phyloP scores from a whole-genome alignment of 2,797 vertebrate genomes.

The Pogoniulus pusillus region DNA sequence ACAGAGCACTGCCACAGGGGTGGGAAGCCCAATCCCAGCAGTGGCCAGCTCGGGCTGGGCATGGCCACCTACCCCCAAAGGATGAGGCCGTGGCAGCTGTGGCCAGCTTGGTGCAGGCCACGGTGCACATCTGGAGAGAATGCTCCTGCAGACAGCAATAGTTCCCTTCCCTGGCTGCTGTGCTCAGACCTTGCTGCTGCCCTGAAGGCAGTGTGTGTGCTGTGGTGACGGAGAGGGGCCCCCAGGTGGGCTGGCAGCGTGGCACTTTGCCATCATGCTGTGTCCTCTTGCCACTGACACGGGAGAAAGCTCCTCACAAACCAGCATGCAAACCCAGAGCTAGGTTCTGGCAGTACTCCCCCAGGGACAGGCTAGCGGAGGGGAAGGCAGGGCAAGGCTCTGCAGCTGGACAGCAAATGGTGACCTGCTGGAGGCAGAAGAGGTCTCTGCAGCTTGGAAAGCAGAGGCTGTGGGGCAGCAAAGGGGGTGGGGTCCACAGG shows the following conservation, averaged over 20 bases:
- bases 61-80: background rate
- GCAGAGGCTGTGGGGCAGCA: background rate
- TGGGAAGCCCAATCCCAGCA: background rate
- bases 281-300: background rate
- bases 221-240: background rate
- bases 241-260: background rate
- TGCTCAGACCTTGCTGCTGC: background rate
- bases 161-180: background rate
- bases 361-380: background rate
- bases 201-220: background rate
- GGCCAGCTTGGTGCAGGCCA: background rate
- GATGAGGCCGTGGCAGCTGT: background rate
- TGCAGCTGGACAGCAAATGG: background rate
- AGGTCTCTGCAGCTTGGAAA: background rate
- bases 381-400: background rate
- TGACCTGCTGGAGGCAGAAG: background rate
- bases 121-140: background rate
- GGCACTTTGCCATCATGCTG: background rate
- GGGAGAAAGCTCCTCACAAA: background rate
- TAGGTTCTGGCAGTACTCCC: background rate
- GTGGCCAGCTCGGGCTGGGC: background rate
- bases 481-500: background rate
- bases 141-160: background rate
- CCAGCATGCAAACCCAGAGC: background rate
- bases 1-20: background rate